Conservation (phyloP, 2,888 invertebrate genomes). For the Parnassius orleans region DNA sequence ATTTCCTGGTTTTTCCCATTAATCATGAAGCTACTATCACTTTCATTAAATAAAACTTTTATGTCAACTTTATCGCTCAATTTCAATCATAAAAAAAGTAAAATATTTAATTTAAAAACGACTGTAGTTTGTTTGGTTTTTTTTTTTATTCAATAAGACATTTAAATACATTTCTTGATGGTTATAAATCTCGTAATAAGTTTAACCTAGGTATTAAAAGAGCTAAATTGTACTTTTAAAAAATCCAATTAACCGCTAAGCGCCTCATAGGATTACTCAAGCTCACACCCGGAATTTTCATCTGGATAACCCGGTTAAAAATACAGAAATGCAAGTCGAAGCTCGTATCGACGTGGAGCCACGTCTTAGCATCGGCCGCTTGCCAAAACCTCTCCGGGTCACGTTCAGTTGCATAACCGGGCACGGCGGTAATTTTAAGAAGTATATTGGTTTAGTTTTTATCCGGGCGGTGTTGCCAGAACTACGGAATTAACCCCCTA, state of each 20-base stretch:
- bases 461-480: constrained; percentile 58
- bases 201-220: not conserved
- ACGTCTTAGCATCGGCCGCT: constrained; percentile 41
- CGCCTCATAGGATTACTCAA: constrained; percentile 19
- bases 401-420: constrained; percentile 62
- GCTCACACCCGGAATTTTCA: constrained; percentile 19
- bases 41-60: too few relatives aligned
- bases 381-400: constrained; percentile 58
- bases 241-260: constrained; percentile 22
- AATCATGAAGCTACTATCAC: too few relatives aligned
- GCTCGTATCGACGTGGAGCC: constrained; percentile 40
- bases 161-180: too few relatives aligned
- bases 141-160: too few relatives aligned
- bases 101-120: too few relatives aligned
- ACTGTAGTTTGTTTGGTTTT: too few relatives aligned
- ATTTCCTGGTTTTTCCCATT: too few relatives aligned
- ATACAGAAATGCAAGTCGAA: constrained; percentile 36
- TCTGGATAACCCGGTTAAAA: constrained; percentile 31
- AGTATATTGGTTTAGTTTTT: constrained; percentile 76
- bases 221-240: constrained; percentile 3
- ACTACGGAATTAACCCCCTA: constrained; percentile 53
- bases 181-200: too few relatives aligned
- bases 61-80: too few relatives aligned
- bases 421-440: constrained; percentile 59
- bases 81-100: too few relatives aligned